These are phyloP conservation scores for Anagyrus pseudococci DNA, from an alignment of 2,888 invertebrate genomes.

Conservation along the genomic window DNA sequence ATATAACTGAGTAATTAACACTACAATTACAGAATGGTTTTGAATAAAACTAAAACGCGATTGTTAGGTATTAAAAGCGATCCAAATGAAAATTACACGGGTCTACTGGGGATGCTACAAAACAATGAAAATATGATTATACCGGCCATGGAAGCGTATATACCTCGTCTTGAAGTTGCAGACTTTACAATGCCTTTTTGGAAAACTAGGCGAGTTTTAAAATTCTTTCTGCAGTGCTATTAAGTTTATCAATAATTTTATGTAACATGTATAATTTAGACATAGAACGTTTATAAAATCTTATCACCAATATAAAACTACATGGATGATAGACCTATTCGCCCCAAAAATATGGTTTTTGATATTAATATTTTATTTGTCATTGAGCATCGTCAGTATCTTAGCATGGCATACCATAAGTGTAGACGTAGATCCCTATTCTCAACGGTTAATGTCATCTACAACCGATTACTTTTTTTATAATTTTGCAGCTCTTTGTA, in stretches of 20 bases:
- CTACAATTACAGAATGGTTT: neutral
- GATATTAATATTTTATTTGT: slow-evolving; percentile 30
- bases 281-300: slow-evolving; percentile 29
- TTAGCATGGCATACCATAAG: slow-evolving; percentile 21
- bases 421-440: too few relatives aligned
- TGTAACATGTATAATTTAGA: slow-evolving; percentile 22
- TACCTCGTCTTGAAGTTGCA: neutral
- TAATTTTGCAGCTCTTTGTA: slow-evolving; percentile 42
- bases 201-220: slow-evolving; percentile 12
- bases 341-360: slow-evolving; percentile 32
- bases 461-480: slow-evolving; percentile 43
- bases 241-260: slow-evolving; percentile 8
- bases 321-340: slow-evolving; percentile 45
- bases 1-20: neutral
- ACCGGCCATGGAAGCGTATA: slow-evolving; percentile 29
- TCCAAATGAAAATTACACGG: slow-evolving; percentile 29
- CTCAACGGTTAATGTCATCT: neutral
- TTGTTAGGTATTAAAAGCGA: slow-evolving; percentile 2
- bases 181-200: slow-evolving; percentile 40
- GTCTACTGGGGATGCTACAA: slow-evolving; percentile 33
- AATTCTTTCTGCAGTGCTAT: neutral
- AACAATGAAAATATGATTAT: slow-evolving; percentile 36
- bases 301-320: slow-evolving; percentile 15
- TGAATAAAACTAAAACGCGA: slow-evolving; percentile 9
- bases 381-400: slow-evolving; percentile 38